Base-by-base conservation (phyloP, 2,888 invertebrate species). In the Sinodicranocentrus sp. region DNA sequence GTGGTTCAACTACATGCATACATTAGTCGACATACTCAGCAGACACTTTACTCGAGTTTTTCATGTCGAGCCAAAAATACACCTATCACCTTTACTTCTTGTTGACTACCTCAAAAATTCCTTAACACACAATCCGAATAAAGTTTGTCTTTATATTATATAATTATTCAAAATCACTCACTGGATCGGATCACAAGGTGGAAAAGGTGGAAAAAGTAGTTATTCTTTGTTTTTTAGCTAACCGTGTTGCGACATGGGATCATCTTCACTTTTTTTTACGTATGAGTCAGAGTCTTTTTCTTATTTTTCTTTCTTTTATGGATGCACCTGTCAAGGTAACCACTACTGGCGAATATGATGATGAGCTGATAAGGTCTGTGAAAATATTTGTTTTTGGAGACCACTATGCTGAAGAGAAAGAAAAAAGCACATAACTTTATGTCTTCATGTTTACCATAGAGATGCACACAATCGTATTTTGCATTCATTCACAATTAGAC, bases 271-370 rank as follows among this genome's bases (percentile, higher is more conserved):
- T n/a, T n/a, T n/a, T n/a, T n/a, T n/a, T n/a, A n/a, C n/a, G n/a
- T n/a, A n/a, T 33, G 5, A 10, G 10, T 6, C 33, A 10, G 10
- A 33, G 5, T 10, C 33, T 10, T 33, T 10, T 10, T 33, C 10
- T 33, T 10, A 33, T 3, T 33, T 33, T 3, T 33, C 5, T 10
- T 6, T 33, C 10, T 33, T 52, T 23, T 23, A n/a, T 59, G 33
- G 77, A 77, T 77, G 77, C 77, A 77, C 59, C 68, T 77, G 77
- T 59, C 77, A 77, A 77, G 77, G 77, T 68, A 68, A 77, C 2
- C 19, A 13, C 25, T 26, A 23, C 57, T 26, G 39, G 54, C 54
- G 43, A 39, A 67, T 61, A 48, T 43, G 48, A 63, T 26, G 63
- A 63, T 73, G 39, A 25, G 67, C 17, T 76, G 52, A 65, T 65